These are phyloP conservation scores for Aptenodytes patagonicus DNA, from an alignment of 2,113 vertebrate species.

Conservation along the genomic window DNA sequence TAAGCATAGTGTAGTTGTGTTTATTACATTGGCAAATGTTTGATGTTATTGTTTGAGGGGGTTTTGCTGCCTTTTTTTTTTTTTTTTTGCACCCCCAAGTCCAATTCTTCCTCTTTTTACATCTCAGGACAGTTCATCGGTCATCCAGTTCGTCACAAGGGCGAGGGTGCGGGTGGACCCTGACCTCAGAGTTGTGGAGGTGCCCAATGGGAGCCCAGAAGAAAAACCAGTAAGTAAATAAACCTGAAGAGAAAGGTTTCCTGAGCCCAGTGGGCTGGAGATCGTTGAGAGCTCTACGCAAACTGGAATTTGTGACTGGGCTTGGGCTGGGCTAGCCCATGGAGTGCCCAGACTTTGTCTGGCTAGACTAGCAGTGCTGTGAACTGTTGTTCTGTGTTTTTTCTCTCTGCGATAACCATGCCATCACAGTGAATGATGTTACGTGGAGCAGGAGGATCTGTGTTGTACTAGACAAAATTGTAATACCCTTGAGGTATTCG, in stretches of 20 bases:
- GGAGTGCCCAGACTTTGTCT: background rate
- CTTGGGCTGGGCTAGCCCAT: background rate
- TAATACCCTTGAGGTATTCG: background rate
- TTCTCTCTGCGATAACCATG: background rate
- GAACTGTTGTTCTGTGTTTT: background rate
- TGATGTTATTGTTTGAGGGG: background rate
- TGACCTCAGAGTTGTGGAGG: slow-evolving; percentile 80
- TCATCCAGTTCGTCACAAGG: slow-evolving; percentile 93
- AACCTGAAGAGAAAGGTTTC: background rate
- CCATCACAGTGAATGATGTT: background rate
- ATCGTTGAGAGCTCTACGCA: background rate
- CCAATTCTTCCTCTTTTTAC: background rate
- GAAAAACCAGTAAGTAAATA: slow-evolving; percentile 85
- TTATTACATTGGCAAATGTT: background rate
- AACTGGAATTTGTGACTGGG: background rate
- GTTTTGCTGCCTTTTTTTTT: too few species aligned
- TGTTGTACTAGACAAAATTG: background rate
- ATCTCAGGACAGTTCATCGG: slow-evolving; percentile 91
- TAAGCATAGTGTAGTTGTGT: background rate
- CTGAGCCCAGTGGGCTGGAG: background rate
- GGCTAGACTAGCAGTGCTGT: background rate
- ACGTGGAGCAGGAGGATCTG: background rate
- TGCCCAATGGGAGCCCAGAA: slow-evolving; percentile 82
- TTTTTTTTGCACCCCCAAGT: background rate
- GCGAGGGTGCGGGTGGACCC: slow-evolving; percentile 81